These are phyloP conservation scores for Lochmaea capreae DNA, from an alignment of 2,888 invertebrate species.

Conservation along the genomic window DNA sequence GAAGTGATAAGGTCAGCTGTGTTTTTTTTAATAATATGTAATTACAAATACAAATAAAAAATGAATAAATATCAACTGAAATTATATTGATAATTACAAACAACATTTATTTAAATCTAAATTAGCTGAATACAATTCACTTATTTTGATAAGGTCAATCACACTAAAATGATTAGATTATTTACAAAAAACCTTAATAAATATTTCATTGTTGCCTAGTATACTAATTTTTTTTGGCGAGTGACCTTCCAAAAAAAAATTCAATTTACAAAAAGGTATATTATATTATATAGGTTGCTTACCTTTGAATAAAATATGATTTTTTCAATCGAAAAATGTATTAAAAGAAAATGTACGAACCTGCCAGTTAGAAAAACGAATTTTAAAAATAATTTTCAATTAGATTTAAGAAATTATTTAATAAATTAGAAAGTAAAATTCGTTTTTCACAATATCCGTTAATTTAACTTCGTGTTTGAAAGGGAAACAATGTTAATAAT, in stretches of 20 bases:
- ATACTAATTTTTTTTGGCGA: background rate
- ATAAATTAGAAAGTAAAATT: background rate
- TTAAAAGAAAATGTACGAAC: slow-evolving; percentile 46
- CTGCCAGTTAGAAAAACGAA: slow-evolving; percentile 34
- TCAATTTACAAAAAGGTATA: slow-evolving; percentile 24
- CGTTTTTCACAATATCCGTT: slow-evolving; percentile 8
- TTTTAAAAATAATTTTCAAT: slow-evolving; percentile 9
- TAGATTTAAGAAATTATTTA: background rate
- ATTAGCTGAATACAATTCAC: slow-evolving; percentile 26
- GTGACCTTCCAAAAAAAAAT: slow-evolving; percentile 28
- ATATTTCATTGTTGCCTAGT: slow-evolving; percentile 10
- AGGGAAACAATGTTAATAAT: slow-evolving; percentile 11
- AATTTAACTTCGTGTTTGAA: slow-evolving; percentile 14
- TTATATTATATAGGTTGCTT: slow-evolving; percentile 32
- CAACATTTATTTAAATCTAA: background rate
- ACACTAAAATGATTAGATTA: background rate
- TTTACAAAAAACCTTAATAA: slow-evolving; percentile 19
- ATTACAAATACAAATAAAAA: slow-evolving; percentile 1
- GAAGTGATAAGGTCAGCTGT: background rate
- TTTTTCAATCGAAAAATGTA: slow-evolving; percentile 10
- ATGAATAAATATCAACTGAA: slow-evolving; percentile 1
- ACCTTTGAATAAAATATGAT: slow-evolving; percentile 41
- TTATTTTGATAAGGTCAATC: slow-evolving; percentile 30
- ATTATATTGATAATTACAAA: slow-evolving; percentile 12
- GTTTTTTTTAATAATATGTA: background rate